Base-by-base conservation (phyloP, 2,113 vertebrate genomes). In the Cyphotilapia sp. region DNA sequence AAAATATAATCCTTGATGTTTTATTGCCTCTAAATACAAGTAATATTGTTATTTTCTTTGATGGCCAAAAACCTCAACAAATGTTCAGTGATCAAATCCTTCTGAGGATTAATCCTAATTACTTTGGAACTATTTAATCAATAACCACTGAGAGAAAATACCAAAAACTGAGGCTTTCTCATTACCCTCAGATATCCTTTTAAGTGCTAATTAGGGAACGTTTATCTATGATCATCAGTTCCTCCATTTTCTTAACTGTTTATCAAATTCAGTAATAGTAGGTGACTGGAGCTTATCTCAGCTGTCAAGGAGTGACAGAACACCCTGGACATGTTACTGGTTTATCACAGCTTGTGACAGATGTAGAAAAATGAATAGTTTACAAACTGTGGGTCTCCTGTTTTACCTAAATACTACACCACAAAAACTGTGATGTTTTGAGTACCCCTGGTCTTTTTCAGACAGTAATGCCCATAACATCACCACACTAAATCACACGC, bases 131-230 rank as follows among this genome's bases (percentile, higher is more conserved):
- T 4, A 42, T 71, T 42, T 24, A 71, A 27, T 74, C 38, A 45
- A 45, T 24, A 42, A 74, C 22, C 38, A 45, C 38, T 27, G 13
- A 24, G 13, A 74, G 22, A 45, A 74, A 74, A 74, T 5, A 17
- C 13, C 38, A 17, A 74, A 35, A 16, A 0, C 3, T 2, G 38
- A 42, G n/a, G 22, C 13, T 10, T 45, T 27, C 69, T 45, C 22
- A 45, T 45, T 45, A 45, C 2, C 38, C 69, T 74, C 8, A 74
- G 22, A 74, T 45, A 7, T 45, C n/a, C 22, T 0, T 74, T 45
- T 45, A 27, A 45, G 22, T 45, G 69, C 4, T 5, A 74, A 45
- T 45, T 45, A 3, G 22, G 22, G 4, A 27, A 0, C 3, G 8
- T 4, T 74, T 6, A 74, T 27, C 13, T 74, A 45, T 27, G 69